These are phyloP conservation scores for Entomobrya proxima DNA, from an alignment of 2,888 invertebrate species.

Conservation along the genomic window DNA sequence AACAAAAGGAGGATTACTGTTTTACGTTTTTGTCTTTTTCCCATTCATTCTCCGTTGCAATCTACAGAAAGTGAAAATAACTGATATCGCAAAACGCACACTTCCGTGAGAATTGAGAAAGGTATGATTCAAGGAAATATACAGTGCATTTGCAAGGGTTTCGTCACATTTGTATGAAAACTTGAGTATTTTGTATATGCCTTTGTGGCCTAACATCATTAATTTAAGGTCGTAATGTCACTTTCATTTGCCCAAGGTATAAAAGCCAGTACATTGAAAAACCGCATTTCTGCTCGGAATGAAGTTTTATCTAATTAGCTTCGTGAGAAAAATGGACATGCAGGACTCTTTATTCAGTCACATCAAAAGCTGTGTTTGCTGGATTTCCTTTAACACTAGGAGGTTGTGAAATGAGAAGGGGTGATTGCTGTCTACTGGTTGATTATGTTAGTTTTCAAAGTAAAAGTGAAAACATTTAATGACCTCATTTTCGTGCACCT, in stretches of 20 bases:
- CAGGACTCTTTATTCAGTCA: slow-evolving; percentile 29
- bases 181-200: background rate
- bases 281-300: background rate
- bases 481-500: slow-evolving; percentile 38
- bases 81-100: slow-evolving; percentile 51
- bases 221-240: slow-evolving; percentile 52
- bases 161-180: background rate
- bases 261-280: background rate
- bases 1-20: slow-evolving; percentile 21
- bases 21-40: background rate
- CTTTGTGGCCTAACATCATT: background rate
- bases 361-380: slow-evolving; percentile 1
- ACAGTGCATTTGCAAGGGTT: background rate
- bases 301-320: slow-evolving; percentile 36
- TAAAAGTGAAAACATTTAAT: slow-evolving; percentile 58
- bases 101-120: slow-evolving; percentile 60
- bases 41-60: slow-evolving; percentile 29
- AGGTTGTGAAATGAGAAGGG: background rate
- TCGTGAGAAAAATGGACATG: slow-evolving; percentile 11
- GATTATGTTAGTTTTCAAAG: slow-evolving; percentile 6
- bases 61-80: slow-evolving; percentile 65
- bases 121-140: slow-evolving; percentile 39
- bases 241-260: slow-evolving; percentile 46
- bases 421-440: background rate
- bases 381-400: slow-evolving; percentile 32